Evolutionary conservation across 2,888 invertebrate species (phyloP), one percentile per base, ranked within the genome.

Genomic region (Scelioninae gen. 1): DNA sequence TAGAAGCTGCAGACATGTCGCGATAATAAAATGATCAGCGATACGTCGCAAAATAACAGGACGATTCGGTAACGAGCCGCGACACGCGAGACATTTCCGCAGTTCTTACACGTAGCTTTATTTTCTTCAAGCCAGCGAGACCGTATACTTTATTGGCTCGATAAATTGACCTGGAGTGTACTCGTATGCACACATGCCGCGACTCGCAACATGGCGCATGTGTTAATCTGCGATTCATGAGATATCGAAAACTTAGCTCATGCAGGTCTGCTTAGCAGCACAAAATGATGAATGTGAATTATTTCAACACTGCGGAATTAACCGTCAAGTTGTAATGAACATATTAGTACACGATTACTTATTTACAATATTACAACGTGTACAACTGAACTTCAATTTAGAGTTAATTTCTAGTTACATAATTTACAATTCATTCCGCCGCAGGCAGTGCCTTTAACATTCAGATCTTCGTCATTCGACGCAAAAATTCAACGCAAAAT

Each of bases 211-310:
- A 69, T 43, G 74, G 74, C 72, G 75, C 76, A 60, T 75, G 76
- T 72, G 79, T 79, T 83, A 83, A 83, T 80, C 75, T 66, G 63
- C 75, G 76, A 83, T 80, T 83, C 76, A 80, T 72, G 72, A 76
- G 83, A 80, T 80, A 83, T 80, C 76, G 76, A 45, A n/a, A 83
- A 80, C 79, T 60, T 55, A 68, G 58, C 56, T 55, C 66, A 47
- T 13, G 32, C 69, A 53, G 65, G 51, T 71, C 69, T 29, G 16
- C 53, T 16, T 55, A 62, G 40, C 45, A 66, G 9, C 23, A 10
- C 43, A 53, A 58, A 77, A 74, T 72, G 76, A 68, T 71, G 55
- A 80, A 71, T 62, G 68, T 77, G 62, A 77, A 83, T 83, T 80
- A 83, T 79, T 80, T 76, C 68, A 60, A 68, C 62, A 34, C 56